Conservation (phyloP, 2,797 vertebrate genomes). For the Uromys caudimaculatus region DNA sequence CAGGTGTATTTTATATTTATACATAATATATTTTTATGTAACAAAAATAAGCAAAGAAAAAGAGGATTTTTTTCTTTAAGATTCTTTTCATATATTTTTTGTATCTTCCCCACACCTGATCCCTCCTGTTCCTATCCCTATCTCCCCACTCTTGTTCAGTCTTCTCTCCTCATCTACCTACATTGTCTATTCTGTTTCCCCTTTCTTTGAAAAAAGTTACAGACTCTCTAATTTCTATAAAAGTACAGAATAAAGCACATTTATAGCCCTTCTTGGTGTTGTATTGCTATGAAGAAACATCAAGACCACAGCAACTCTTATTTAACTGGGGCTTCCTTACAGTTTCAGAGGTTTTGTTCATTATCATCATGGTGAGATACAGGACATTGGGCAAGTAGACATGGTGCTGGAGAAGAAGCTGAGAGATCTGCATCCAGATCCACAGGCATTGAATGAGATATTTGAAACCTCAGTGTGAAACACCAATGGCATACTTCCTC, state of each 20-base stretch:
- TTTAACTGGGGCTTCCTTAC: neutral
- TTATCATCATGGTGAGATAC: neutral
- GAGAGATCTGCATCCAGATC: neutral
- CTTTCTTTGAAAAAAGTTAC: slow-evolving; percentile 14
- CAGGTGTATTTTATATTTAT: neutral
- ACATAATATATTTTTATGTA: neutral
- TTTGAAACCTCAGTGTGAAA: neutral
- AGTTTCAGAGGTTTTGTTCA: neutral
- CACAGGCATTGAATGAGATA: neutral
- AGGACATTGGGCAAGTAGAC: no score
- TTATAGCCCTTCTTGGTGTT: no score
- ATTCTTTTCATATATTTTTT: neutral
- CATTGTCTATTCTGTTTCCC: neutral
- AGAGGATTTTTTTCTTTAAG: neutral
- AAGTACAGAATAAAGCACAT: neutral
- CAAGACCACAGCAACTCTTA: neutral
- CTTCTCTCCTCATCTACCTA: neutral
- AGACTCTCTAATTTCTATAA: neutral
- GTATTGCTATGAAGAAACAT: neutral
- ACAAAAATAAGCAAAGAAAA: neutral
- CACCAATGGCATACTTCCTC: neutral
- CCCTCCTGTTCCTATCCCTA: neutral
- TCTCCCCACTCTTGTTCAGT: neutral
- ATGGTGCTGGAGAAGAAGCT: neutral
- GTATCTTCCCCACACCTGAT: neutral